Conservation (phyloP, 2,113 vertebrate genomes). For the Micronycteris hirsuta region DNA sequence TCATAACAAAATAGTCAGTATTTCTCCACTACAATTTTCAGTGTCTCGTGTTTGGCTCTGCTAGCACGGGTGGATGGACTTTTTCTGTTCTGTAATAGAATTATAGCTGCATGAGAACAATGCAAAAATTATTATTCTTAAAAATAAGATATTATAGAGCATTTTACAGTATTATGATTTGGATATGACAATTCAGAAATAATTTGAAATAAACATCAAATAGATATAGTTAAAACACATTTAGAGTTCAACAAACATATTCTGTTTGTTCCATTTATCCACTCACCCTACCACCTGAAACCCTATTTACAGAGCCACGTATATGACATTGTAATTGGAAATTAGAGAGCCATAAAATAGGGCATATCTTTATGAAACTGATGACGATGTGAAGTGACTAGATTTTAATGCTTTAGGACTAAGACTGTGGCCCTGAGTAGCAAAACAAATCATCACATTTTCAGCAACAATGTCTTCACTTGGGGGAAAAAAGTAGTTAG, state of each 20-base stretch:
- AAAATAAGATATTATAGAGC: background rate
- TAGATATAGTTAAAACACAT: background rate
- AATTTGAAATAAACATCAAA: background rate
- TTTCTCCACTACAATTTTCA: background rate
- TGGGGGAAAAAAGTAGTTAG: background rate
- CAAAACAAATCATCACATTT: background rate
- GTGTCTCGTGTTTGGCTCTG: background rate
- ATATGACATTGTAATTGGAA: background rate
- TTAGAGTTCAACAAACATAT: background rate
- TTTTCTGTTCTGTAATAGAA: background rate
- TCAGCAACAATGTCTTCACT: background rate
- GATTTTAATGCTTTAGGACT: background rate
- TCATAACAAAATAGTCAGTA: background rate
- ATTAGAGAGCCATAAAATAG: background rate
- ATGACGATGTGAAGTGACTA: background rate
- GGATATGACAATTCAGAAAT: background rate
- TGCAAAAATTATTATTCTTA: background rate
- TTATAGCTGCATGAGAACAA: background rate
- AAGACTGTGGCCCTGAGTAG: background rate
- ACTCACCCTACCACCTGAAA: background rate
- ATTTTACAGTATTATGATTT: background rate
- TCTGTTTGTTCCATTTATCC: background rate
- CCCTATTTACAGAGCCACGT: background rate
- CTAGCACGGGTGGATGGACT: background rate
- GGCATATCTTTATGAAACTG: background rate